Percentiles rank a stretch among this genome's conserved stretches.
phyloP scores from a whole-genome alignment of 2,888 invertebrate genomes.

The Cataglyphis altisquamis region DNA sequence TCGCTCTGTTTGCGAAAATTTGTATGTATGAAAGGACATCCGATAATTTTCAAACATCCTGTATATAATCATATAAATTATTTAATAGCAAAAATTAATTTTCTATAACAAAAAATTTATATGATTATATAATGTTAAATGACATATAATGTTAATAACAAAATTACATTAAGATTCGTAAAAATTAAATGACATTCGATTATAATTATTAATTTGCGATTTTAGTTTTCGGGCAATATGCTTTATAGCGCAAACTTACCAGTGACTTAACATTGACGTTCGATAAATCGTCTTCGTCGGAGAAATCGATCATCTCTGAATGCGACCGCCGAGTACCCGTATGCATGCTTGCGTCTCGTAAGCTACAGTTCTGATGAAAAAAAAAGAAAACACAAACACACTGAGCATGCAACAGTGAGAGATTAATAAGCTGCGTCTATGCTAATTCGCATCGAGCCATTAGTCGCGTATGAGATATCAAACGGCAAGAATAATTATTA shows the following conservation, averaged over 20 bases:
- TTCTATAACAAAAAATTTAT: not conserved
- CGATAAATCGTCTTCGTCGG: slow-evolving; percentile 87
- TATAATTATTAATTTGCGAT: not conserved
- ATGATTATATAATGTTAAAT: too few species aligned
- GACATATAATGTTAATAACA: slow-evolving; percentile 1
- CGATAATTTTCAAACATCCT: not conserved
- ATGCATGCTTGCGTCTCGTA: slow-evolving; percentile 82
- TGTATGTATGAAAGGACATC: not conserved
- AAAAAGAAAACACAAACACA: slow-evolving; percentile 79
- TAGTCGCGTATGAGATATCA: slow-evolving; percentile 34
- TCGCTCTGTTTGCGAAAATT: not conserved
- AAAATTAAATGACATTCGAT: not conserved
- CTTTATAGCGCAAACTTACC: slow-evolving; percentile 87
- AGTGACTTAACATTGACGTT: slow-evolving; percentile 89
- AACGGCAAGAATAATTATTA: slow-evolving; percentile 15
- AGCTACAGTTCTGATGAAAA: slow-evolving; percentile 82
- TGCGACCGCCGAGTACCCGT: slow-evolving; percentile 80
- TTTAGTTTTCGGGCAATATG: slow-evolving; percentile 16
- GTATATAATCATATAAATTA: not conserved
- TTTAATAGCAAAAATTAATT: not conserved
- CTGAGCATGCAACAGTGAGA: slow-evolving; percentile 75
- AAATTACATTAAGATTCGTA: slow-evolving; percentile 17
- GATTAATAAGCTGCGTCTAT: slow-evolving; percentile 53
- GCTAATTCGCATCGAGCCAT: slow-evolving; percentile 55
- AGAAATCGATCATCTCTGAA: slow-evolving; percentile 83